phyloP scores from a whole-genome alignment of 2,797 vertebrate genomes.

The Tragelaphus eurycerus region DNA sequence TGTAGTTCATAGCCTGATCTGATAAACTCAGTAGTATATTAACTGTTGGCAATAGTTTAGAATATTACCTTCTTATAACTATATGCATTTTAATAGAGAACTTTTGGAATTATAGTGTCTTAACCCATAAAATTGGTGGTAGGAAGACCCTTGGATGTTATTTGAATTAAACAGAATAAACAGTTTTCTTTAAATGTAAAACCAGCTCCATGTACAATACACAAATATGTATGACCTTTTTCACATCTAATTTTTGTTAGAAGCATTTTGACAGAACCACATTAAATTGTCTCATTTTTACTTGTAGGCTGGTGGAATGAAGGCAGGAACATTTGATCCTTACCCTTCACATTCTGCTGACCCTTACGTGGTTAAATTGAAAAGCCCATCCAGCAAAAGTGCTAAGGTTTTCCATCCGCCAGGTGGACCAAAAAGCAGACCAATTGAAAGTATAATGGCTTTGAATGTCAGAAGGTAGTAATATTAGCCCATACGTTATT shows the following conservation, averaged over 20 bases:
- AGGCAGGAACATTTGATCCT: conserved; percentile 86
- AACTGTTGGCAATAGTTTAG: not conserved
- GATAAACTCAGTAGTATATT: not conserved
- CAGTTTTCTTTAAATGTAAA: conserved; percentile 35
- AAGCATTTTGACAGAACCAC: not conserved
- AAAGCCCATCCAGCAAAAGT: conserved; percentile 55
- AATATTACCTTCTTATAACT: not conserved
- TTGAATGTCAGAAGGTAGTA: conserved; percentile 86
- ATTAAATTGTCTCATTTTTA: not conserved
- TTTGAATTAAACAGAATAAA: conserved; percentile 26
- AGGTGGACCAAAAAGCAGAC: conserved; percentile 84
- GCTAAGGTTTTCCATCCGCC: conserved; percentile 82
- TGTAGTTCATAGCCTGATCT: not conserved
- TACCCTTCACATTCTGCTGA: conserved; percentile 84
- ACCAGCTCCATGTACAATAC: not conserved
- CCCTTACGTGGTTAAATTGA: conserved; percentile 66
- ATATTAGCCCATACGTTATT: not conserved
- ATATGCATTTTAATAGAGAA: not conserved
- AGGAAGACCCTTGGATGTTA: not conserved
- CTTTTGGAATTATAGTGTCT: not conserved
- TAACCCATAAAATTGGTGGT: not conserved
- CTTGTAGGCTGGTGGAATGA: conserved; percentile 84
- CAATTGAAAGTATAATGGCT: conserved; percentile 83
- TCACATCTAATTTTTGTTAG: not conserved
- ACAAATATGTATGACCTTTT: not conserved